Evolutionary conservation across 2,797 vertebrate species (phyloP).

Genomic region (Distichodus sexfasciatus): DNA sequence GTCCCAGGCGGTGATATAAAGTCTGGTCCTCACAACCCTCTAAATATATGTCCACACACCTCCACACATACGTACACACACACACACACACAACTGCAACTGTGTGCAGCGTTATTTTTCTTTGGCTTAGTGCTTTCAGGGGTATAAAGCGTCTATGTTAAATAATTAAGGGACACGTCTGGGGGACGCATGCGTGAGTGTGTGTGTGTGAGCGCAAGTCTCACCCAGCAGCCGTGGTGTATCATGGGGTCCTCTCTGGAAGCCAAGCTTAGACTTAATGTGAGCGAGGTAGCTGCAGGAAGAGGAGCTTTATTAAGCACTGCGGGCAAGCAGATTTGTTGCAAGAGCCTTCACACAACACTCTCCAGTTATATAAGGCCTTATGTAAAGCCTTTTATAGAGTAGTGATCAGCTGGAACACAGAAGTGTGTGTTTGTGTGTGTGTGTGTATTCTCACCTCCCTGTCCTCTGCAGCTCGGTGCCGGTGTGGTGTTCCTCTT

Average conservation of each 20-base stretch:
- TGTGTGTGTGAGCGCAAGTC: conserved; percentile 5
- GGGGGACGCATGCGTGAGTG: not conserved
- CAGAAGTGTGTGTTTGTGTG: conserved; percentile 7
- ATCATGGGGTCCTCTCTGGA: too few species aligned
- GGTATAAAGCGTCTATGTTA: not conserved
- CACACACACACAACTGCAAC: too few species aligned
- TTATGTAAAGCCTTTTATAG: conserved; percentile 2
- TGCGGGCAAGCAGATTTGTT: too few species aligned
- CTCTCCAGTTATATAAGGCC: not conserved
- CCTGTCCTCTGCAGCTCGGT: conserved; percentile 92
- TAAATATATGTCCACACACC: too few species aligned
- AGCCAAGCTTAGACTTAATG: too few species aligned
- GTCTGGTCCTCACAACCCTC: too few species aligned
- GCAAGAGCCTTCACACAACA: too few species aligned
- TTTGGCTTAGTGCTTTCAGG: not conserved
- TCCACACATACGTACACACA: too few species aligned
- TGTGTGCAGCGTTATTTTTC: too few species aligned
- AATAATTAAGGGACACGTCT: not conserved
- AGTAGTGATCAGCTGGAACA: not conserved
- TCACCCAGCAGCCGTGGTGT: not conserved
- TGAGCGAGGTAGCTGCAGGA: too few species aligned
- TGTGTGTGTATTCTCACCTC: conserved; percentile 70
- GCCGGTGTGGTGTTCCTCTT: conserved; percentile 82
- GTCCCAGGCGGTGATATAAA: too few species aligned
- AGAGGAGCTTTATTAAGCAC: too few species aligned